These are phyloP conservation scores for Zaprionus gabonicus DNA, from an alignment of 1,140 invertebrate genomes.

Conservation along the genomic window DNA sequence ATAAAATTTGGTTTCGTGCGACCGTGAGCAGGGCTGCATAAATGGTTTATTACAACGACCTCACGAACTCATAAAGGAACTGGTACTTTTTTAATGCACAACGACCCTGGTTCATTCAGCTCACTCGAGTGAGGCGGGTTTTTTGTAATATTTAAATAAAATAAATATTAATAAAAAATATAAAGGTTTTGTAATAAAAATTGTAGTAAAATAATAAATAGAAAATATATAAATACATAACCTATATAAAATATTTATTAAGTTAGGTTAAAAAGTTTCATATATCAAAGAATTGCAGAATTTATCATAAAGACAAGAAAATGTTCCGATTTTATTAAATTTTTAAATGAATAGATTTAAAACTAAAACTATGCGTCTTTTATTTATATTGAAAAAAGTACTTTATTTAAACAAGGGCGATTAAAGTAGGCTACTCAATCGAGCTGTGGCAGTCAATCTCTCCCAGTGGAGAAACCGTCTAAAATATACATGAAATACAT, in stretches of 20 bases:
- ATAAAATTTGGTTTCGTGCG: not conserved
- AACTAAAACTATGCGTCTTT: no score
- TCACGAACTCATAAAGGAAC: not conserved
- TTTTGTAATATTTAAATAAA: not conserved
- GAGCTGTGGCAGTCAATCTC: not conserved
- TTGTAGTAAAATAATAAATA: no score
- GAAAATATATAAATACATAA: no score
- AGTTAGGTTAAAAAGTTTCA: no score
- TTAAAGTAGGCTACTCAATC: slow-evolving; percentile 6
- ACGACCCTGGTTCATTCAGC: not conserved
- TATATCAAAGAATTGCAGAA: no score
- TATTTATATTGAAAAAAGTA: no score
- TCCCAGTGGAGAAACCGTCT: not conserved
- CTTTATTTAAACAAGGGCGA: no score
- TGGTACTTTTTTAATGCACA: not conserved
- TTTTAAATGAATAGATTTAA: no score
- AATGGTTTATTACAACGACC: not conserved
- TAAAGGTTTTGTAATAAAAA: no score
- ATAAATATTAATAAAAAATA: not conserved
- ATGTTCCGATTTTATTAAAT: no score
- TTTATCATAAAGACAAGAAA: no score
- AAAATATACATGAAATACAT: not conserved
- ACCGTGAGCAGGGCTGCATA: not conserved
- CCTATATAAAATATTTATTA: no score
- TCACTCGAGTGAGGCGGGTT: not conserved